Percentiles rank a stretch among this genome's conserved stretches.
Evolutionary conservation across 2,888 invertebrate genomes (phyloP).

Genomic region (Acanthosoma haemorrhoidale): DNA sequence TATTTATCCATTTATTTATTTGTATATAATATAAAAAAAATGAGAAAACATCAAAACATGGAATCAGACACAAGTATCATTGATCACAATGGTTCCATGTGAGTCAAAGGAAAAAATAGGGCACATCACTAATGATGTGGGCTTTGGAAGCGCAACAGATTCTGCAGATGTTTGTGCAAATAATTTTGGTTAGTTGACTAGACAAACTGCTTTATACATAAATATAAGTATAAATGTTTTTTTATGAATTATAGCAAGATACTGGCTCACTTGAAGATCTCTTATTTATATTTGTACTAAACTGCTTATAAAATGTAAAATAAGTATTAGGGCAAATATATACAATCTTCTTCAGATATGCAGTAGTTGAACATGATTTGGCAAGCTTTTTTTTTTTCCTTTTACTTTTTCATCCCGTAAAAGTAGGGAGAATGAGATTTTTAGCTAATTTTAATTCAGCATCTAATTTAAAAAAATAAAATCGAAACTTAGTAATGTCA

Average conservation of each 20-base stretch:
- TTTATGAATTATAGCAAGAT: neutral
- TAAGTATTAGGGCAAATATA: neutral
- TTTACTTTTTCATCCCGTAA: too few relatives aligned
- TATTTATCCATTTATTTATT: constrained; percentile 8
- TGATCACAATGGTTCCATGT: constrained; percentile 21
- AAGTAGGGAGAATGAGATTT: too few relatives aligned
- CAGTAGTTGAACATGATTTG: too few relatives aligned
- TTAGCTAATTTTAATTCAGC: too few relatives aligned
- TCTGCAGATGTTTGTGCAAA: neutral
- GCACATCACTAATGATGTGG: neutral
- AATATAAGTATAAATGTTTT: neutral
- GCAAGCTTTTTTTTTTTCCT: too few relatives aligned
- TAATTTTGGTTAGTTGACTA: constrained; percentile 24
- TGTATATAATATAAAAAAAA: constrained; percentile 10
- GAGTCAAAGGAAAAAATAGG: neutral
- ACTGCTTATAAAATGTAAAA: neutral
- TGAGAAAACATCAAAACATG: constrained; percentile 10
- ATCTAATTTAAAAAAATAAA: too few relatives aligned
- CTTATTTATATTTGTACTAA: neutral
- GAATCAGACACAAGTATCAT: constrained; percentile 12
- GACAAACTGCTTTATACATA: constrained; percentile 1
- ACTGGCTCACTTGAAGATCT: neutral
- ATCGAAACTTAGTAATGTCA: too few relatives aligned
- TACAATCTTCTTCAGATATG: neutral
- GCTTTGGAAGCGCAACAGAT: neutral